Conservation (phyloP, 1,140 invertebrate genomes). For the Aphelenchoides avenae region DNA sequence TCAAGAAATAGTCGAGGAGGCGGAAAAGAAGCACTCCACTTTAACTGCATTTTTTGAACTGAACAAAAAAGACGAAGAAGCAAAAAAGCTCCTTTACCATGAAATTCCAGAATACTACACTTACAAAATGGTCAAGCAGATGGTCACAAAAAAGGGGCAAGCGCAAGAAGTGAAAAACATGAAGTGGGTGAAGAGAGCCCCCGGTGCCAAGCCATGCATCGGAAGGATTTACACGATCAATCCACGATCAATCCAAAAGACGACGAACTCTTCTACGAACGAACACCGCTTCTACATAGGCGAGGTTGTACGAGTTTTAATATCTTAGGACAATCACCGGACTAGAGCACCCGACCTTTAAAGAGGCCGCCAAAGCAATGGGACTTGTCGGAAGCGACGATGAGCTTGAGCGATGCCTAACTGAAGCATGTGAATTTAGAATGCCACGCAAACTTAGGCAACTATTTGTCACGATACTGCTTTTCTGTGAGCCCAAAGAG, state of each 20-base stretch:
- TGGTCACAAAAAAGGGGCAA: neutral
- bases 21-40: too few relatives aligned
- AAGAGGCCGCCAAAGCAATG: constrained; percentile 14
- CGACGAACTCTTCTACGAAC: constrained; percentile 6
- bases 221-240: constrained; percentile 6
- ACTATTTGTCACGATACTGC: constrained; percentile 17
- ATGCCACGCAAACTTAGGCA: constrained; percentile 15
- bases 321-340: neutral
- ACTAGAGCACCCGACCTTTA: constrained; percentile 15
- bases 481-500: neutral
- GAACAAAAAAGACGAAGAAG: neutral
- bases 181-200: neutral
- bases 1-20: too few relatives aligned
- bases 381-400: constrained; percentile 12
- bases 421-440: constrained; percentile 13
- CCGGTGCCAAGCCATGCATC: neutral
- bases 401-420: constrained; percentile 20
- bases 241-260: neutral
- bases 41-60: too few relatives aligned
- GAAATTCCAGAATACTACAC: constrained; percentile 15
- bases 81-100: constrained; percentile 6
- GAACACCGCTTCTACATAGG: constrained; percentile 1
- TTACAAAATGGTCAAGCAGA: neutral
- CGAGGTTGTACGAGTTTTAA: constrained; percentile 2
- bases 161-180: neutral